Percentiles rank a stretch among this genome's conserved stretches.
Evolutionary conservation across 1,140 invertebrate genomes (phyloP).

Genomic region (Drosophila leontia): DNA sequence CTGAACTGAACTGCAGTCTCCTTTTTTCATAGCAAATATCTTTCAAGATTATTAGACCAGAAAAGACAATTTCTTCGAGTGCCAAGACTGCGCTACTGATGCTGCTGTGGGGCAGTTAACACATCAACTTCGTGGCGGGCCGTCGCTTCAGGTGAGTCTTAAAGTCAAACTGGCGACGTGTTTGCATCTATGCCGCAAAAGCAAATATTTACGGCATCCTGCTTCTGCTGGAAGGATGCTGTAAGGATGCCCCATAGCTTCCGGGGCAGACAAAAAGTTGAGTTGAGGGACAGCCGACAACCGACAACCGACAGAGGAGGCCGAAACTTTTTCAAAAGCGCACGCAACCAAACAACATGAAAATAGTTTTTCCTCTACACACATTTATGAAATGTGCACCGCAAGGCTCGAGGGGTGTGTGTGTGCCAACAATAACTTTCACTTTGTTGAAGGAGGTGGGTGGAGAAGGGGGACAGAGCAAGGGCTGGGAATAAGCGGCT

Average conservation of each 20-base stretch:
- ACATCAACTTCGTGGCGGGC: constrained; percentile 36
- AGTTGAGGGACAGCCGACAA: constrained; percentile 36
- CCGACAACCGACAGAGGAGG: constrained; percentile 32
- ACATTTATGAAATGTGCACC: constrained; percentile 82
- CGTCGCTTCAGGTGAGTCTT: constrained; percentile 48
- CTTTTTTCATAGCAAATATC: neutral
- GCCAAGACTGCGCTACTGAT: constrained; percentile 1
- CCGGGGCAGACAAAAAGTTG: constrained; percentile 49
- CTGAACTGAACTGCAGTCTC: too few species aligned
- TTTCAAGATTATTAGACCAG: too few species aligned
- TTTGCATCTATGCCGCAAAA: constrained; percentile 67
- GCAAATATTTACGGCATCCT: constrained; percentile 68
- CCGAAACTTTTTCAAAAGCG: constrained; percentile 73
- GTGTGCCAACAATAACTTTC: constrained; percentile 69
- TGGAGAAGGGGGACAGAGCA: neutral
- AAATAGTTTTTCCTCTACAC: constrained; percentile 76
- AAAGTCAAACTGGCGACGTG: constrained; percentile 58
- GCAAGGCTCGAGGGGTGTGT: constrained; percentile 37
- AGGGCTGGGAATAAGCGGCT: constrained; percentile 63
- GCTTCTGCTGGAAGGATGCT: neutral
- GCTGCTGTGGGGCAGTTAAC: constrained; percentile 33
- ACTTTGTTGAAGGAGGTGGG: constrained; percentile 36
- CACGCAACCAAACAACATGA: constrained; percentile 61
- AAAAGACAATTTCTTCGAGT: constrained; percentile 1
- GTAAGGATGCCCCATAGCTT: constrained; percentile 16